phyloP scores from a whole-genome alignment of 2,888 invertebrate species.

The Endomychus coccineus region DNA sequence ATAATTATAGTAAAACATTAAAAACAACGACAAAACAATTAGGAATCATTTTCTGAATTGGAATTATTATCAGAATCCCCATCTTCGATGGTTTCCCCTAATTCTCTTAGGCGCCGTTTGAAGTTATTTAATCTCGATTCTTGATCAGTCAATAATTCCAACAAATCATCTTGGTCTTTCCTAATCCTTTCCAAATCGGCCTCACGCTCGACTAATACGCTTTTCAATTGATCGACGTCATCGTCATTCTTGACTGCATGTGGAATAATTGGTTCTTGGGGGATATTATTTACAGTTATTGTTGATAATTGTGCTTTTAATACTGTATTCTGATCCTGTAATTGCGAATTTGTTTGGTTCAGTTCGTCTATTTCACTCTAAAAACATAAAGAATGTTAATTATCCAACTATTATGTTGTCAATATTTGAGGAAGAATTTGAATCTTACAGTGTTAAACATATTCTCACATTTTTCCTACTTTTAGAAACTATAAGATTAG shows the following conservation, averaged over 20 bases:
- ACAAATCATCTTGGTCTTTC: constrained; percentile 89
- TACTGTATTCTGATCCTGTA: constrained; percentile 81
- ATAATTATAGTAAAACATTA: no score
- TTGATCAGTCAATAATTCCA: constrained; percentile 86
- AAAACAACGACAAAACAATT: constrained; percentile 5
- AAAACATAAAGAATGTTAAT: constrained; percentile 27
- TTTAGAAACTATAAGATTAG: no score
- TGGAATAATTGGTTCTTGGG: not conserved
- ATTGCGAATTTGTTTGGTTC: constrained; percentile 60
- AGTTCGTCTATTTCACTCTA: constrained; percentile 58
- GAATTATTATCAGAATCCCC: constrained; percentile 34
- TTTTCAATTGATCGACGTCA: constrained; percentile 19
- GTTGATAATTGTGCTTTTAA: constrained; percentile 66
- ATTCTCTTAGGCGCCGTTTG: constrained; percentile 37
- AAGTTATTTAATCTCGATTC: constrained; percentile 46
- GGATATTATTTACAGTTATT: constrained; percentile 10
- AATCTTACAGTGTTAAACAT: no score
- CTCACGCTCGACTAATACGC: constrained; percentile 39
- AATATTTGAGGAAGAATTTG: no score
- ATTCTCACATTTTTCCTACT: no score
- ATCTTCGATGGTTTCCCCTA: constrained; percentile 39
- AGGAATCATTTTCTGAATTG: constrained; percentile 12
- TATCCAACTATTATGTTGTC: no score
- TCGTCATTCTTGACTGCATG: constrained; percentile 4
- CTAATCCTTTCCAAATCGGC: constrained; percentile 58